Evolutionary conservation across 1,140 invertebrate genomes (phyloP).

Genomic region (Drosophila yakuba): DNA sequence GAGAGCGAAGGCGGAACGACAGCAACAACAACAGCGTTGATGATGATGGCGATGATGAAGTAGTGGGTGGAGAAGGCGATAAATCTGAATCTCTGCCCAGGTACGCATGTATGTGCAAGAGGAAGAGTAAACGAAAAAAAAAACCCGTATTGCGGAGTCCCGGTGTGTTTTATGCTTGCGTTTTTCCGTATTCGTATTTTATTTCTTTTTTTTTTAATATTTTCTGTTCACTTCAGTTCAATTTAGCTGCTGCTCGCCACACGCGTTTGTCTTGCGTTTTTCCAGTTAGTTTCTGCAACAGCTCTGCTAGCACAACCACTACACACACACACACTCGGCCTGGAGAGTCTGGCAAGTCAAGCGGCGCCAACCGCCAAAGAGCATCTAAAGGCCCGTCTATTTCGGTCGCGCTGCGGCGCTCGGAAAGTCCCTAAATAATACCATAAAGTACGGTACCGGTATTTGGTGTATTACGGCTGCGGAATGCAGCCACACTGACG

Average conservation of each 20-base stretch:
- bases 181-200: not conserved
- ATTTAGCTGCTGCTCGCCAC: conserved; percentile 26
- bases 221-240: conserved; percentile 1
- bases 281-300: conserved; percentile 17
- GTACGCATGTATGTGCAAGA: conserved; percentile 10
- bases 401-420: not conserved
- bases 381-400: conserved; percentile 1
- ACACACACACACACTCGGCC: conserved; percentile 29
- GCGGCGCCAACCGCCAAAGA: conserved; percentile 26
- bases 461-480: not conserved
- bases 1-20: conserved; percentile 21
- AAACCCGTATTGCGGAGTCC: conserved; percentile 2
- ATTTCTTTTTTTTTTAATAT: too few relatives aligned
- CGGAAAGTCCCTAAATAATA: not conserved
- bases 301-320: conserved; percentile 15
- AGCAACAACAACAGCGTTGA: not conserved
- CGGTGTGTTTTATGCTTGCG: not conserved
- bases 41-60: not conserved
- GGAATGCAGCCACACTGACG: not conserved
- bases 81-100: conserved; percentile 9
- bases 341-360: conserved; percentile 27
- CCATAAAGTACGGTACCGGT: not conserved
- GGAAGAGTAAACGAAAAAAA: not conserved
- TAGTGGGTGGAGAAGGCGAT: not conserved
- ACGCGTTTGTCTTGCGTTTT: conserved; percentile 2